Conservation (phyloP, 35 echinoderm and acorn worm species). For the Lytechinus variegatus region DNA sequence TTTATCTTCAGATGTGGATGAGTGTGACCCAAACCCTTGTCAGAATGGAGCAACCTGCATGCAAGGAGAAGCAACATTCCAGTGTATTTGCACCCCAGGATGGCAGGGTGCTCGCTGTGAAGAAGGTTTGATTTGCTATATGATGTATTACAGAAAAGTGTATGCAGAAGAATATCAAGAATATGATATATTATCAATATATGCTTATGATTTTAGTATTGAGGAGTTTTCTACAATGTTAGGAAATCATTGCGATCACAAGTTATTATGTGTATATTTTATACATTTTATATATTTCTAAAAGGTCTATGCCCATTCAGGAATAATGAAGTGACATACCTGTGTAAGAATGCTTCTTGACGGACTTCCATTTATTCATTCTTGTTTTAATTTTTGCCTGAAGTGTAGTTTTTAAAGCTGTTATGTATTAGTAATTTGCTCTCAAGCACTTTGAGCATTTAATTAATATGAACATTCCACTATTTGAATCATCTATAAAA, state of each 20-base stretch:
- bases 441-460: no score
- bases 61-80: slow-evolving; percentile 46
- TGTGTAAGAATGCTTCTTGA: no score
- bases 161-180: background rate
- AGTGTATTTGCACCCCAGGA: slow-evolving; percentile 65
- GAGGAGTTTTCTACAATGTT: background rate
- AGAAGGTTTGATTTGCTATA: slow-evolving; percentile 1
- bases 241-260: background rate
- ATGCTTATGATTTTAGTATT: background rate
- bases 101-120: slow-evolving; percentile 52
- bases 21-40: slow-evolving; percentile 61
- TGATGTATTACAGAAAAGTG: background rate
- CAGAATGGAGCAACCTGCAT: slow-evolving; percentile 73
- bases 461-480: no score
- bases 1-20: background rate
- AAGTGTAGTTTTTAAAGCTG: no score
- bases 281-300: no score
- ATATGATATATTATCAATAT: background rate
- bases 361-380: no score
- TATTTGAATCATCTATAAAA: no score
- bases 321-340: no score
- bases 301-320: no score
- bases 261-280: background rate
- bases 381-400: no score
- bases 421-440: no score